A percentile compares a stretch with the other conserved stretches of the same genome.
Conservation (phyloP, 2,797 vertebrate genomes). For the Notolabrus celidotus region DNA sequence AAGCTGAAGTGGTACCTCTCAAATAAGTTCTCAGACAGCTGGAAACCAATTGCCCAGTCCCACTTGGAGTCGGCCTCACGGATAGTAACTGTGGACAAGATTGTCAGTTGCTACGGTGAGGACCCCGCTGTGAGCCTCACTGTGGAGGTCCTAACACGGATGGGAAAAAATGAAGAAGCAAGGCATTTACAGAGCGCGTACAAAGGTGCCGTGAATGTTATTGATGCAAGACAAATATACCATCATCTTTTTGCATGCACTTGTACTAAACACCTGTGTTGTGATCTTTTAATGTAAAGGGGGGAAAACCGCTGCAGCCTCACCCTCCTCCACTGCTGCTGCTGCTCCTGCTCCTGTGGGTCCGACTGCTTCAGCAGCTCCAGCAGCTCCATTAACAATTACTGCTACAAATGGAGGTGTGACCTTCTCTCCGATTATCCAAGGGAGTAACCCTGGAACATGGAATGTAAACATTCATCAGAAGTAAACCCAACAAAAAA, state of each 20-base stretch:
- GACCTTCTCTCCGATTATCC: slow-evolving; percentile 3
- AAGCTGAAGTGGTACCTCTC: slow-evolving; percentile 38
- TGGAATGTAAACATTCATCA: slow-evolving; percentile 22
- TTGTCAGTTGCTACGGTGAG: not conserved
- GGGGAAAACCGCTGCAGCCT: rapidly evolving
- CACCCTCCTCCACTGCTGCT: slow-evolving; percentile 20
- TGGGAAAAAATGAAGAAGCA: not conserved
- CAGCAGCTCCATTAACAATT: not conserved
- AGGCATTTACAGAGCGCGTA: not conserved
- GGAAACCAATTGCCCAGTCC: not conserved
- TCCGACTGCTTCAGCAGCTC: no score
- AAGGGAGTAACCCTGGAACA: rapidly evolving
- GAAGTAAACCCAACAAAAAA: not conserved
- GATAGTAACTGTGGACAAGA: rapidly evolving
- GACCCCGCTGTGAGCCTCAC: not conserved
- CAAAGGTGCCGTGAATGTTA: slow-evolving; percentile 10
- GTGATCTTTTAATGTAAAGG: not conserved
- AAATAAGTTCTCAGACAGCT: rapidly evolving
- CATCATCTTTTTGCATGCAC: not conserved
- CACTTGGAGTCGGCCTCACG: rapidly evolving
- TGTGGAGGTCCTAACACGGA: slow-evolving; percentile 24
- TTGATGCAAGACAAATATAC: not conserved
- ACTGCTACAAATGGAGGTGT: not conserved
- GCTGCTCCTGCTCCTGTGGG: not conserved
- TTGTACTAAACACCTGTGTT: no score